Evolutionary conservation across 1,140 invertebrate genomes (phyloP).

Genomic region (Chrysoperla carnea): DNA sequence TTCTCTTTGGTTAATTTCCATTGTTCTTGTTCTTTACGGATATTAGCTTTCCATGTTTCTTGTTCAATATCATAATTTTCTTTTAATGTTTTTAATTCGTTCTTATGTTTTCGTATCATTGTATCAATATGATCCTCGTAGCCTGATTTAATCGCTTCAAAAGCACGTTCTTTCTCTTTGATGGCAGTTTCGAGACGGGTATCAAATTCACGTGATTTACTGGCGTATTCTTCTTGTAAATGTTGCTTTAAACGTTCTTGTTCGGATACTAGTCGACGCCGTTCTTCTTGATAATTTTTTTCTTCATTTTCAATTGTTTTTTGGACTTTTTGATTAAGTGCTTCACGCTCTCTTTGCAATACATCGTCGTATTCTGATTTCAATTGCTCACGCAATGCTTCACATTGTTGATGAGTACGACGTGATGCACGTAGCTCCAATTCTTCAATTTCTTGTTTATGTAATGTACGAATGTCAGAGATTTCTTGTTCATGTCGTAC

Average conservation of each 20-base stretch:
- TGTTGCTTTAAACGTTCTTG: slow-evolving; percentile 20
- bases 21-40: slow-evolving; percentile 32
- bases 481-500: slow-evolving; percentile 38
- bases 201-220: slow-evolving; percentile 26
- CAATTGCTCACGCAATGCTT: slow-evolving; percentile 26
- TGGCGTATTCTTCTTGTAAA: slow-evolving; percentile 9
- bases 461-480: slow-evolving; percentile 31
- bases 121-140: slow-evolving; percentile 26
- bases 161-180: slow-evolving; percentile 21
- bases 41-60: slow-evolving; percentile 32
- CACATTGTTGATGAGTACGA: slow-evolving; percentile 30
- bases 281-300: slow-evolving; percentile 30
- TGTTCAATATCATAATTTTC: slow-evolving; percentile 33
- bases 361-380: slow-evolving; percentile 28
- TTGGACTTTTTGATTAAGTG: slow-evolving; percentile 26
- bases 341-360: slow-evolving; percentile 28
- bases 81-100: slow-evolving; percentile 32
- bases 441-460: slow-evolving; percentile 39
- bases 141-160: slow-evolving; percentile 25
- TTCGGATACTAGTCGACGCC: slow-evolving; percentile 27
- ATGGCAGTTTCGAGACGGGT: slow-evolving; percentile 21
- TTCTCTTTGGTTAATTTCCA: slow-evolving; percentile 35
- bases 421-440: slow-evolving; percentile 31
- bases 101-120: slow-evolving; percentile 24
- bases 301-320: slow-evolving; percentile 33